Percentiles rank a stretch among this genome's conserved stretches.
Conservation (phyloP, 2,888 invertebrate species). For the Rosalia funebris region DNA sequence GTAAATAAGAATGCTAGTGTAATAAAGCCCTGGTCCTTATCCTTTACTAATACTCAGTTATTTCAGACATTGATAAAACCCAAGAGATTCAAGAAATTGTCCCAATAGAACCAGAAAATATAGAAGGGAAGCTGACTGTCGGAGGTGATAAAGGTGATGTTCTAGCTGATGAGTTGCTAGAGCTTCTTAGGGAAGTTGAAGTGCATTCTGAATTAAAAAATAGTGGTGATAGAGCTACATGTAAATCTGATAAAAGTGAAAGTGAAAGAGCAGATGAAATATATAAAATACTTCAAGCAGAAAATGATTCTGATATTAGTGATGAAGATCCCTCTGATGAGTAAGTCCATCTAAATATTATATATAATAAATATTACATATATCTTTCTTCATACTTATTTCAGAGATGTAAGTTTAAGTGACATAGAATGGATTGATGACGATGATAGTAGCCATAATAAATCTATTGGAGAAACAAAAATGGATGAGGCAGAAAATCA, state of each 20-base stretch:
- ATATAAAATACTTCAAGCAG: slow-evolving; percentile 20
- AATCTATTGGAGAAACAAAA: not conserved
- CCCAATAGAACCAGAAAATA: not conserved
- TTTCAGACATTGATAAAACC: not conserved
- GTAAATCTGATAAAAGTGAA: slow-evolving; percentile 5
- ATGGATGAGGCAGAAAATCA: not conserved
- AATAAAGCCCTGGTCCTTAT: no score
- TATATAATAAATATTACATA: no score
- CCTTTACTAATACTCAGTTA: not conserved
- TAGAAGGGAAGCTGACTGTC: not conserved
- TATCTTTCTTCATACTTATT: no score
- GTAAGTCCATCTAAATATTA: no score
- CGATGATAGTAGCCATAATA: not conserved
- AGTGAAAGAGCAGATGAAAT: slow-evolving; percentile 21
- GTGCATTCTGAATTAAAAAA: not conserved
- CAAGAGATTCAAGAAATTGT: not conserved
- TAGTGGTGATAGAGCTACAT: not conserved
- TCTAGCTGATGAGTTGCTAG: slow-evolving; percentile 30
- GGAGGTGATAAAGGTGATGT: not conserved
- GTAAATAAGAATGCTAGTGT: no score
- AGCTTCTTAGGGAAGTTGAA: slow-evolving; percentile 30
- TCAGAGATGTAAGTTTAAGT: not conserved
- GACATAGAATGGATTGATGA: slow-evolving; percentile 3
- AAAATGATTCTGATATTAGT: slow-evolving; percentile 19
- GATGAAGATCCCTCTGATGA: slow-evolving; percentile 23